A percentile compares a stretch with the other conserved stretches of the same genome.
phyloP scores from a whole-genome alignment of 1,140 invertebrate genomes.

The Glossosoma conforme region DNA sequence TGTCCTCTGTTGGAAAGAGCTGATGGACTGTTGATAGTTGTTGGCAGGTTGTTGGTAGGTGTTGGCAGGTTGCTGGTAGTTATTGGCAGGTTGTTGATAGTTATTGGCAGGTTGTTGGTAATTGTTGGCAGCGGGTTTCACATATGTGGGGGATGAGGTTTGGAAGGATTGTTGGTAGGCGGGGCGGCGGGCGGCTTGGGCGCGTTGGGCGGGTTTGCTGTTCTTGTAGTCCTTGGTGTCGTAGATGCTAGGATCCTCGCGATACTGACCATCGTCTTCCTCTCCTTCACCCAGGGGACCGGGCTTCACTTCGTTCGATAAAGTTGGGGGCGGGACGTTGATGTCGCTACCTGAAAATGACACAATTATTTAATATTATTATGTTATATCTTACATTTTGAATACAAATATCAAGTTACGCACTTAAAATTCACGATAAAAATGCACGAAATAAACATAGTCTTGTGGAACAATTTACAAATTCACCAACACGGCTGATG shows the following conservation, averaged over 20 bases:
- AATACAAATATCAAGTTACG: too few species aligned
- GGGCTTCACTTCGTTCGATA: conserved; percentile 40
- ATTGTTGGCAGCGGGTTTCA: neutral
- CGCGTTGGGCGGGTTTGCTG: conserved; percentile 12
- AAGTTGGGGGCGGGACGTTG: conserved; percentile 71
- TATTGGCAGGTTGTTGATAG: conserved; percentile 1
- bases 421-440: too few species aligned
- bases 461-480: too few species aligned
- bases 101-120: conserved; percentile 15
- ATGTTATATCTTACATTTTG: too few species aligned
- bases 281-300: conserved; percentile 57
- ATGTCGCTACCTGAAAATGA: conserved; percentile 62
- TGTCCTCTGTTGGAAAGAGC: conserved; percentile 4
- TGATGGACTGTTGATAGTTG: conserved; percentile 15
- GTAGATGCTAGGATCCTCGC: conserved; percentile 73
- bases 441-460: too few species aligned
- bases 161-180: conserved; percentile 19
- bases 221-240: conserved; percentile 47
- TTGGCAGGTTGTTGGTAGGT: conserved; percentile 34
- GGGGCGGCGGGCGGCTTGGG: conserved; percentile 10
- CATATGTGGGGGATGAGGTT: neutral
- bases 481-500: too few species aligned
- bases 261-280: conserved; percentile 76
- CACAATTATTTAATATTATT: conserved; percentile 5
- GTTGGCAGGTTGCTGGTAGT: conserved; percentile 30